A percentile compares a stretch with the other conserved stretches of the same genome.
Evolutionary conservation across 1,140 invertebrate species (phyloP).

Genomic region (Sycobia sp.): DNA sequence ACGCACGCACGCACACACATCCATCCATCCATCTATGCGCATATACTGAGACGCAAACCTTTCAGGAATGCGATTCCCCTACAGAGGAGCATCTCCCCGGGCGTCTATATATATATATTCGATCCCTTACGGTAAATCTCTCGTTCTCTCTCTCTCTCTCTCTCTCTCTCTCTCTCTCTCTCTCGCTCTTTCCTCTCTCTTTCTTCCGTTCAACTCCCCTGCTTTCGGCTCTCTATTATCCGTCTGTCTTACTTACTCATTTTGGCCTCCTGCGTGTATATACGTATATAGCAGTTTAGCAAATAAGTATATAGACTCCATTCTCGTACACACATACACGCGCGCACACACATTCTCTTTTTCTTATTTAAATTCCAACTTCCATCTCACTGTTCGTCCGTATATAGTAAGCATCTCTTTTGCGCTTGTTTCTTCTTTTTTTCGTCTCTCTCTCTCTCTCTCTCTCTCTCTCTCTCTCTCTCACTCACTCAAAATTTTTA

Average conservation of each 20-base stretch:
- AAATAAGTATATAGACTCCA: too few species aligned
- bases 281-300: too few species aligned
- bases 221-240: too few species aligned
- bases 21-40: too few species aligned
- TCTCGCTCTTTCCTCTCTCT: neutral
- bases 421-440: conserved; percentile 13
- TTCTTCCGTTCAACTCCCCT: neutral
- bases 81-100: too few species aligned
- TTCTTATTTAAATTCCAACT: conserved; percentile 27
- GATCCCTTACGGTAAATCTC: conserved; percentile 31
- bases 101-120: conserved; percentile 5
- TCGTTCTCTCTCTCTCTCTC: conserved; percentile 28
- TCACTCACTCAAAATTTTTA: conserved; percentile 12
- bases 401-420: too few species aligned
- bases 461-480: neutral
- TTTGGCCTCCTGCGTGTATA: too few species aligned
- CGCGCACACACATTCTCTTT: conserved; percentile 1
- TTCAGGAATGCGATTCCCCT: conserved; percentile 30
- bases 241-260: too few species aligned
- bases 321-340: too few species aligned
- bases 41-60: conserved; percentile 27
- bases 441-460: conserved; percentile 1
- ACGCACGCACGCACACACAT: too few species aligned
- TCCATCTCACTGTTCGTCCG: too few species aligned
- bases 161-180: conserved; percentile 2